phyloP scores from a whole-genome alignment of 2,888 invertebrate species.

The Leptopilina drosophilae region DNA sequence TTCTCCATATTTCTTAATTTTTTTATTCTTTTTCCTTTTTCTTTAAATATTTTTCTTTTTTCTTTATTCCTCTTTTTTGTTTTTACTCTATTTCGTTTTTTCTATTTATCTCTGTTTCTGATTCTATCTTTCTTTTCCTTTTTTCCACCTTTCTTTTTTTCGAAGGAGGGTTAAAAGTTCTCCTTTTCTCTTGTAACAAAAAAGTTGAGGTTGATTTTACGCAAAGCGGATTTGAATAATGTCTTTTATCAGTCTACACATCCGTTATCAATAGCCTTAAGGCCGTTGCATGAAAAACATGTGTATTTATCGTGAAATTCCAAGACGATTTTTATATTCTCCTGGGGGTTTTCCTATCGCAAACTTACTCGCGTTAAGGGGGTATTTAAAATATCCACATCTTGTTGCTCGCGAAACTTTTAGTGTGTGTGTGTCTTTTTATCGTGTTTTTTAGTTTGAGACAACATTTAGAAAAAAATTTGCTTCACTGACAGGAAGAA shows the following conservation, averaged over 20 bases:
- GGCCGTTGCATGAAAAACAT: slow-evolving; percentile 59
- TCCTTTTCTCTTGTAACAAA: slow-evolving; percentile 49
- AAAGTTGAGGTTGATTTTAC: slow-evolving; percentile 61
- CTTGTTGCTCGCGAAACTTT: slow-evolving; percentile 34
- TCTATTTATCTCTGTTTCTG: too few species aligned
- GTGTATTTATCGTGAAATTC: slow-evolving; percentile 69
- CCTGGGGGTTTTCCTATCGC: slow-evolving; percentile 68
- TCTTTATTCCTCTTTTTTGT: too few species aligned
- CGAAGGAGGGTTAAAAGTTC: background rate
- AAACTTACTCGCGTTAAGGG: slow-evolving; percentile 47
- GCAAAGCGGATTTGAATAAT: slow-evolving; percentile 73
- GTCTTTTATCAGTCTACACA: slow-evolving; percentile 70
- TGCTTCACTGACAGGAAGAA: too few species aligned
- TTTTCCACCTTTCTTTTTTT: background rate
- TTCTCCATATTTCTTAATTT: too few species aligned
- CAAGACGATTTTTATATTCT: slow-evolving; percentile 60
- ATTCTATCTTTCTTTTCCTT: background rate
- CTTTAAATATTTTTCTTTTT: too few species aligned
- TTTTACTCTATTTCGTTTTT: too few species aligned
- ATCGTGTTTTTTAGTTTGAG: too few species aligned
- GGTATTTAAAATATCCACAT: slow-evolving; percentile 31
- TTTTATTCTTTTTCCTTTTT: too few species aligned
- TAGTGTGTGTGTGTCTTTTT: background rate
- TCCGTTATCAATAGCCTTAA: slow-evolving; percentile 57
- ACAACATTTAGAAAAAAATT: too few species aligned